Percentiles rank a stretch among this genome's conserved stretches.
phyloP scores from a whole-genome alignment of 2,113 vertebrate species.

The Australoheros scitulus region DNA sequence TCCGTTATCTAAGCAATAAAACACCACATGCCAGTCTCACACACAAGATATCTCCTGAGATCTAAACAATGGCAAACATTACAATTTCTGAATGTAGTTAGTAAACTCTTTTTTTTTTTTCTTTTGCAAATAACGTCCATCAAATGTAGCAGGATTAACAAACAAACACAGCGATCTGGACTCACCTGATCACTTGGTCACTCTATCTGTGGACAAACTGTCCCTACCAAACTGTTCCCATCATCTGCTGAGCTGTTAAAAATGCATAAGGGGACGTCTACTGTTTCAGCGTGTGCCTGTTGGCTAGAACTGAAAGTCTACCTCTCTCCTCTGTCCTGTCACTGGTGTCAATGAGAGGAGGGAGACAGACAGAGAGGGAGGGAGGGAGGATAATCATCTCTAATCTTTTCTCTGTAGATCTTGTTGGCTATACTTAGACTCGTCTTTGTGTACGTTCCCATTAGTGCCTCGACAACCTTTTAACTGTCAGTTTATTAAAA shows the following conservation, averaged over 20 bases:
- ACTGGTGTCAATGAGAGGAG: constrained; percentile 44
- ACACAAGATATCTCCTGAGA: not conserved
- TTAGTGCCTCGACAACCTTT: constrained; percentile 17
- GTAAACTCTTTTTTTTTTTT: not conserved
- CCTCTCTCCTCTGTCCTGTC: constrained; percentile 53
- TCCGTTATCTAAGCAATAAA: not conserved
- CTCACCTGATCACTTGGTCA: constrained; percentile 69
- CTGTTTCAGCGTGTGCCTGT: constrained; percentile 67
- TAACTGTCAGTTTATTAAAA: constrained; percentile 72
- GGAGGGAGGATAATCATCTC: constrained; percentile 72
- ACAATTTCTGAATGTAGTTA: not conserved
- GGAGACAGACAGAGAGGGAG: constrained; percentile 30
- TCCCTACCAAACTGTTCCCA: constrained; percentile 73
- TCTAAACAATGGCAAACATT: not conserved
- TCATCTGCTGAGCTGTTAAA: constrained; percentile 80
- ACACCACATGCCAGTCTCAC: not conserved
- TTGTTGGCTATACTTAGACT: constrained; percentile 70
- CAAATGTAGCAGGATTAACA: not conserved
- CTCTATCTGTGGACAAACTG: constrained; percentile 71
- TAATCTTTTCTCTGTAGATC: constrained; percentile 77
- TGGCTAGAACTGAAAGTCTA: constrained; percentile 62
- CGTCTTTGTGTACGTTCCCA: constrained; percentile 41
- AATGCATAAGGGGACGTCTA: constrained; percentile 76
- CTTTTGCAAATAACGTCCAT: not conserved
- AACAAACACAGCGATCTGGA: constrained; percentile 30